Evolutionary conservation across 2,888 invertebrate genomes (phyloP).

Genomic region (Callyntrura guangdongensis): DNA sequence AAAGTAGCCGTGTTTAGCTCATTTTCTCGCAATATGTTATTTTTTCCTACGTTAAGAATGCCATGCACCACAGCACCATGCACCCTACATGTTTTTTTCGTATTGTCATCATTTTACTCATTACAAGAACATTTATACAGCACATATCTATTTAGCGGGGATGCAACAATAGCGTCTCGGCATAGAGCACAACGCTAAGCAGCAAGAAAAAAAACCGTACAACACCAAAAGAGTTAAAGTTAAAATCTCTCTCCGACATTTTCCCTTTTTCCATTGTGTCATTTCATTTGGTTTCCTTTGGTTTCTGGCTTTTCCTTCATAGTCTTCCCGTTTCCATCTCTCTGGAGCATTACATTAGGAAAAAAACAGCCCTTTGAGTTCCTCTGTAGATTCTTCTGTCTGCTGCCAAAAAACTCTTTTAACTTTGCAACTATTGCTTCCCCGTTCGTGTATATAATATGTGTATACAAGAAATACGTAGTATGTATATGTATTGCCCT

Average conservation of each 20-base stretch:
- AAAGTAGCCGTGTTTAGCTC: too few relatives aligned
- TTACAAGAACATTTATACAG: conserved; percentile 37
- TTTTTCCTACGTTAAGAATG: not conserved
- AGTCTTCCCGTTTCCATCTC: conserved; percentile 44
- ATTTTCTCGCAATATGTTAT: not conserved
- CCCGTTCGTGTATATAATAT: conserved; percentile 22
- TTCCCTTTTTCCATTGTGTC: conserved; percentile 56
- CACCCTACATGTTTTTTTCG: too few relatives aligned
- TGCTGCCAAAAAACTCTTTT: conserved; percentile 60
- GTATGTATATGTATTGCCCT: not conserved
- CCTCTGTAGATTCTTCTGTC: conserved; percentile 58
- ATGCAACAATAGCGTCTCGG: not conserved
- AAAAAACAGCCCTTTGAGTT: conserved; percentile 74
- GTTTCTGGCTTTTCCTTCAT: conserved; percentile 64
- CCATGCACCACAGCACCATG: not conserved
- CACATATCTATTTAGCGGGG: not conserved
- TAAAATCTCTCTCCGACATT: conserved; percentile 35
- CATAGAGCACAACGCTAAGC: not conserved
- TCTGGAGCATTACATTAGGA: conserved; percentile 63
- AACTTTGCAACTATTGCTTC: not conserved
- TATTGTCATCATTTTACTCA: conserved; percentile 6
- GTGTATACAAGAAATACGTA: too few relatives aligned
- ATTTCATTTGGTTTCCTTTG: conserved; percentile 71
- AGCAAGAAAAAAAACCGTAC: conserved; percentile 1
- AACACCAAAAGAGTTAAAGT: conserved; percentile 20